Evolutionary conservation across 1,140 invertebrate genomes (phyloP), one percentile per base, ranked within the genome.

Genomic region (Diachasma alloeum): DNA sequence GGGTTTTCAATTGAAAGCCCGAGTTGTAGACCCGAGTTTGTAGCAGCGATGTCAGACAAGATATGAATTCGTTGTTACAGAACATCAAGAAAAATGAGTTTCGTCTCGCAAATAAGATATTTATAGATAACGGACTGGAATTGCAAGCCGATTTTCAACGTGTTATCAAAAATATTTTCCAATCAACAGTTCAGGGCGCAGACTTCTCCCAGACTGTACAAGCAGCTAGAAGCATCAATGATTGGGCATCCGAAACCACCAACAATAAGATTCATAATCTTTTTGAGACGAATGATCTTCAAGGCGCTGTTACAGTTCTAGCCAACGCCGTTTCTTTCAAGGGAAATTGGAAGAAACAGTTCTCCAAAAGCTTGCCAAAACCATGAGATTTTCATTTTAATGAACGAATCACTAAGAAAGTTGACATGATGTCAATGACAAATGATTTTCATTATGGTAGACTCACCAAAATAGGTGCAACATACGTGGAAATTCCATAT

Each of bases 301-400:
- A 76, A 17, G 68, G 89, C 36, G 93, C 92, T 79, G 91, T 87
- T 71, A 75, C 96, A 19, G 91, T 97, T 8, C 88, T 97, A 0
- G 88, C 96, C 1, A 97, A 97, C 88, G 95, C 95, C 10, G 90
- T 97, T 44, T 96, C 97, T 84, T 97, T 97, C 87, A 97, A 96
- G 86, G 79, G 88, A 17, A 79, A 76, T 71, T 92, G 91, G 91
- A 68, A 82, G 46, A 48, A 88, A 72, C 80, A 79, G 71, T 92
- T 92, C 83, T 76, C 86, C 24, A 39, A 72, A 56, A 75, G 81
- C 15, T 37, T 77, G 53, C 92, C 90, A 19, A 72, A 63, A 13
- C 80, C 87, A 42, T 86, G 83, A 72, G 74, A 83, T 56, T 91
- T 91, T 82, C 85, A 87, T 79, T 76, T 87, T 13, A 84, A 80